Conservation (phyloP, 2,888 invertebrate species). For the Sarcophaga rosellei region DNA sequence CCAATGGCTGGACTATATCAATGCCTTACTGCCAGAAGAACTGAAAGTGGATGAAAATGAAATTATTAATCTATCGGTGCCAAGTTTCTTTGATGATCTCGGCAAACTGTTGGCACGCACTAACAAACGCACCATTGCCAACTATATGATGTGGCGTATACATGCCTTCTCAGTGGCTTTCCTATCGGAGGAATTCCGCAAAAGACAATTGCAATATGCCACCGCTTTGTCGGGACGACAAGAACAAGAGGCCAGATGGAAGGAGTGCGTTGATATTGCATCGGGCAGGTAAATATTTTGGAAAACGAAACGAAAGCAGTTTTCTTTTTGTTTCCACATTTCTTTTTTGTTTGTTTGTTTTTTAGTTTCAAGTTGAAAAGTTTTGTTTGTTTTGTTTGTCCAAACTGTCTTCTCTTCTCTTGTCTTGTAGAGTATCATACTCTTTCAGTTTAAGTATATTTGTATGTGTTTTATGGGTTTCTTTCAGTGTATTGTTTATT, state of each 20-base stretch:
- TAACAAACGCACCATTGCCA: conserved; percentile 88
- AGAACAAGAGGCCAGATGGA: conserved; percentile 94
- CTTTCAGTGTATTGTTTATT: neutral
- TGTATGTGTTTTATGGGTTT: conserved; percentile 5
- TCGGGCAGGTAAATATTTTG: conserved; percentile 85
- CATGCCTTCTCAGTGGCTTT: conserved; percentile 91
- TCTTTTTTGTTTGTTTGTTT: conserved; percentile 55
- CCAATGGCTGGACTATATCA: conserved; percentile 87
- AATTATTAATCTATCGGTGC: conserved; percentile 91
- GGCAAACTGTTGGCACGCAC: conserved; percentile 84
- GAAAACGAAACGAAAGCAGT: neutral
- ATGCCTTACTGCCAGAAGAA: conserved; percentile 87
- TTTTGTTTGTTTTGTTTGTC: neutral
- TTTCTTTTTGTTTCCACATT: neutral
- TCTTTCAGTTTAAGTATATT: neutral
- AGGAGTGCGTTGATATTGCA: conserved; percentile 92
- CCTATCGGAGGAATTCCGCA: conserved; percentile 89
- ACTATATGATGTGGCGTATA: conserved; percentile 96
- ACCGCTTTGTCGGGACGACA: conserved; percentile 92
- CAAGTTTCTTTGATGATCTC: conserved; percentile 88
- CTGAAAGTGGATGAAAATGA: conserved; percentile 86
- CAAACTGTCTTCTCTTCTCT: conserved; percentile 1
- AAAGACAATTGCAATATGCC: conserved; percentile 90
- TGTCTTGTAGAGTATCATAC: neutral
- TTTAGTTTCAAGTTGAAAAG: neutral